A percentile compares a stretch with the other conserved stretches of the same genome.
phyloP scores from a whole-genome alignment of 2,888 invertebrate genomes.

The Ichneumoninae sp. region DNA sequence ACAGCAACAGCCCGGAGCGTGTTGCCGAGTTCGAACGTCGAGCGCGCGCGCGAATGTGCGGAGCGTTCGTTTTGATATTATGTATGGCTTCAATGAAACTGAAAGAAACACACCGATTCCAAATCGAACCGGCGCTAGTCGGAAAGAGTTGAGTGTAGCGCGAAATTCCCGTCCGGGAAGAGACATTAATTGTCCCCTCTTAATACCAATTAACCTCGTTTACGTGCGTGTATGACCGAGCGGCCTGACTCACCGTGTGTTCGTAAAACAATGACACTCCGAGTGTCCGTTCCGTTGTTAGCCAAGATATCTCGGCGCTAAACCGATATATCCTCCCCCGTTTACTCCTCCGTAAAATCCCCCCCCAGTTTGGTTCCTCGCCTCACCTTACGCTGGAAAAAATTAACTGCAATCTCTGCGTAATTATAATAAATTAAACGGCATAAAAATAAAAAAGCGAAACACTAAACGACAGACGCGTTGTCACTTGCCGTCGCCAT shows the following conservation, averaged over 20 bases:
- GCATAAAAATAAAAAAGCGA: conserved; percentile 75
- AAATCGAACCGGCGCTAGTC: conserved; percentile 74
- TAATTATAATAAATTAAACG: conserved; percentile 54
- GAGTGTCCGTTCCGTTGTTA: conserved; percentile 23
- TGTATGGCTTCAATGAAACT: not conserved
- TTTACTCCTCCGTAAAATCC: conserved; percentile 10
- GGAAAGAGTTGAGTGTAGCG: conserved; percentile 66
- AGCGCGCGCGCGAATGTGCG: conserved; percentile 43
- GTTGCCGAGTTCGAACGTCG: conserved; percentile 44
- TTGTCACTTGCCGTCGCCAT: conserved; percentile 82
- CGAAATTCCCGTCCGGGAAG: conserved; percentile 56
- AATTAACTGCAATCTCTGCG: conserved; percentile 58
- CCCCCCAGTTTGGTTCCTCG: conserved; percentile 12
- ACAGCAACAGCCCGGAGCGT: conserved; percentile 24
- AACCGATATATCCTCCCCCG: conserved; percentile 13
- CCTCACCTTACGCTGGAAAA: conserved; percentile 49
- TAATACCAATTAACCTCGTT: conserved; percentile 78
- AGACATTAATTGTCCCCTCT: conserved; percentile 75
- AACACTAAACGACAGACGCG: conserved; percentile 78
- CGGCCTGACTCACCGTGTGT: conserved; percentile 71
- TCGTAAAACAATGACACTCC: conserved; percentile 63
- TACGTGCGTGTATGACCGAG: conserved; percentile 64
- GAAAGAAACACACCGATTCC: conserved; percentile 54
- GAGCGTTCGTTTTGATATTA: conserved; percentile 20
- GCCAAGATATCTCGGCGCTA: conserved; percentile 5